Base-by-base conservation (phyloP, 2,113 vertebrate species). In the Poeciliopsis retropinna region DNA sequence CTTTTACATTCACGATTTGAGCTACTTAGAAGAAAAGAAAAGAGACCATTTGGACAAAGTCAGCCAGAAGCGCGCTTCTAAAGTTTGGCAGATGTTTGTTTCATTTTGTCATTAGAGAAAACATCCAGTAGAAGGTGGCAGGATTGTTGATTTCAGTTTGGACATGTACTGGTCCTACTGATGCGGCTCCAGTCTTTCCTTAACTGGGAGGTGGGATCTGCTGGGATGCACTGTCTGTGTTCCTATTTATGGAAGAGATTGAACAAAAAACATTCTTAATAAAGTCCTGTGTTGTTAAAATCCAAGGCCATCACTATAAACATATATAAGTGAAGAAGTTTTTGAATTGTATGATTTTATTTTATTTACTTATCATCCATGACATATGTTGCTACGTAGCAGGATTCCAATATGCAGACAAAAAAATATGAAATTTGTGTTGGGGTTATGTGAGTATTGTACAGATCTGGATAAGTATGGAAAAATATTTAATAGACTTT, bases 191-290 rank as follows among this genome's bases (percentile, higher is more conserved):
- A 12, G 34, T 37, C 65, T 86, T 78, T 76, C 70, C 75, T 72
- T 63, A 68, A 47, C 32, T 57, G 72, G 76, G 63, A 79, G 75
- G 60, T 70, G 60, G 70, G 73, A 82, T 79, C 87, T 81, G 84
- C 79, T 81, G 83, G 66, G 74, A 71, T 81, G 17, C 44, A 7
- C 0, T 47, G 79, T 82, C 75, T 80, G 75, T 82, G 77, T 88
- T 85, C 79, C 67, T 78, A 76, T 90, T 92, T 87, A 91, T 88
- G 39, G 76, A 82, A 70, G 80, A 70, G 87, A 86, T 88, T 19
- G 17, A 1, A 19, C 5, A 86, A 86, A 75, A 82, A 81, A 81
- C 74, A 79, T 60, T 63, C 57, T 29, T 57, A 76, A 82, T 77
- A 84, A 86, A 83, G 70, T 65, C 76, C 57, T 54, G 19, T 0